phyloP scores from a whole-genome alignment of 1,140 invertebrate genomes.

The Prorops nasuta region DNA sequence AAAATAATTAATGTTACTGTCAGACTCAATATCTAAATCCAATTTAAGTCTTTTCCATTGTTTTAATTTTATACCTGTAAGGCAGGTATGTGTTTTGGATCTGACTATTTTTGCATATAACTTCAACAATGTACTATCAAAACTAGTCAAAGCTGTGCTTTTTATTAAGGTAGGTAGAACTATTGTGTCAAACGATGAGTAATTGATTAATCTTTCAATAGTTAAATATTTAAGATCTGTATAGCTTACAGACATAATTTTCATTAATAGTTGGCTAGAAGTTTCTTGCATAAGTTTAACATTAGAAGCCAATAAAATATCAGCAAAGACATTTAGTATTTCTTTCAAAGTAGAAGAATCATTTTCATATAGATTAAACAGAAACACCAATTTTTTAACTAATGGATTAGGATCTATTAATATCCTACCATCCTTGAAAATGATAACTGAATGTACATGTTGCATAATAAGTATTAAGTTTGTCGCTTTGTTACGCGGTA shows the following conservation, averaged over 20 bases:
- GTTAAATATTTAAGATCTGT: conserved; percentile 62
- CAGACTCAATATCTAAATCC: conserved; percentile 54
- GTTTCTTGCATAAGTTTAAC: conserved; percentile 68
- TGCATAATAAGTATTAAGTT: conserved; percentile 55
- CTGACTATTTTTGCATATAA: conserved; percentile 69
- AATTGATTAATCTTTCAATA: conserved; percentile 64
- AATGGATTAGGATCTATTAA: conserved; percentile 60
- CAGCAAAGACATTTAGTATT: conserved; percentile 58
- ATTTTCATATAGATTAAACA: conserved; percentile 42
- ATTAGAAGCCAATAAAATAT: conserved; percentile 63
- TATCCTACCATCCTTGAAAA: conserved; percentile 65
- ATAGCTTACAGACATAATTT: conserved; percentile 59
- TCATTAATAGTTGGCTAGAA: conserved; percentile 64
- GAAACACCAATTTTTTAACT: conserved; percentile 57
- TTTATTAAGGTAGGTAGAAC: conserved; percentile 69
- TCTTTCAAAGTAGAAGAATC: conserved; percentile 56
- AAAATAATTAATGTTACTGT: conserved; percentile 27
- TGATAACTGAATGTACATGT: conserved; percentile 62
- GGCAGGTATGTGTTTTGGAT: conserved; percentile 64
- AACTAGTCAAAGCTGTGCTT: conserved; percentile 58
- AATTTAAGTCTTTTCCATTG: conserved; percentile 67
- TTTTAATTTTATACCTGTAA: conserved; percentile 60
- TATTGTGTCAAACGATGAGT: conserved; percentile 71
- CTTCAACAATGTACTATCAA: conserved; percentile 59
- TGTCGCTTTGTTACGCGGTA: conserved; percentile 20